Percentiles rank a stretch among this genome's conserved stretches.
Conservation (phyloP, 1,140 invertebrate genomes). For the Trachelipus rathkii region DNA sequence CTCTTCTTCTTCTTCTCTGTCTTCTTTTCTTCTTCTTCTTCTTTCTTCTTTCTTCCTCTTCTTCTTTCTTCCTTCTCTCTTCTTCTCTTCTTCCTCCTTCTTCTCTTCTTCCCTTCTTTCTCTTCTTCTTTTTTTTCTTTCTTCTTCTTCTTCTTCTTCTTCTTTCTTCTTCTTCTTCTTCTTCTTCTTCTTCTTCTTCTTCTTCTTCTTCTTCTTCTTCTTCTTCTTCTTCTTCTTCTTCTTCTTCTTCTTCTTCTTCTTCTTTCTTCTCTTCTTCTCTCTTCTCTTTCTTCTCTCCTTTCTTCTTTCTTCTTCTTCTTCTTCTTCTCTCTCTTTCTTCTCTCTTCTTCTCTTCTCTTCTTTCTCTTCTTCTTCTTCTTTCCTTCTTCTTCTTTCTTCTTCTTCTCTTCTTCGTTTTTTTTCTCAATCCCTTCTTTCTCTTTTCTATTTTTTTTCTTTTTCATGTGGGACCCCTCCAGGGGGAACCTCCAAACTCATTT, state of each 20-base stretch:
- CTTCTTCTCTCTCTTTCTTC: neutral
- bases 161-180: too few species aligned
- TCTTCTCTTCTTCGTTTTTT: too few species aligned
- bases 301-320: too few species aligned
- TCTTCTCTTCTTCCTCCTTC: conserved; percentile 9
- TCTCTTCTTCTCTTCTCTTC: neutral
- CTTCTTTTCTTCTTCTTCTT: conserved; percentile 10
- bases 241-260: conserved; percentile 9
- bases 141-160: conserved; percentile 9
- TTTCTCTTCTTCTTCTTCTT: too few species aligned
- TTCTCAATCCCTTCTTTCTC: too few species aligned
- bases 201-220: conserved; percentile 9
- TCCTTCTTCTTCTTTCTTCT: neutral
- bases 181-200: conserved; percentile 9
- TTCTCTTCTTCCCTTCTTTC: conserved; percentile 9
- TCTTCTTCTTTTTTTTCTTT: too few species aligned
- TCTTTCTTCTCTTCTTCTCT: conserved; percentile 9
- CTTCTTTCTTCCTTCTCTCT: conserved; percentile 10
- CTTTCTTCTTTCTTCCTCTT: conserved; percentile 10
- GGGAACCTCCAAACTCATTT: too few species aligned
- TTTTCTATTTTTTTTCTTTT: neutral
- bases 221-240: conserved; percentile 9
- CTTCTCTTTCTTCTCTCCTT: neutral
- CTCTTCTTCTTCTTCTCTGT: conserved; percentile 5
- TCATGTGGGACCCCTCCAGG: too few species aligned